Conservation (phyloP, 2,113 vertebrate species). For the Casuarius casuarius region DNA sequence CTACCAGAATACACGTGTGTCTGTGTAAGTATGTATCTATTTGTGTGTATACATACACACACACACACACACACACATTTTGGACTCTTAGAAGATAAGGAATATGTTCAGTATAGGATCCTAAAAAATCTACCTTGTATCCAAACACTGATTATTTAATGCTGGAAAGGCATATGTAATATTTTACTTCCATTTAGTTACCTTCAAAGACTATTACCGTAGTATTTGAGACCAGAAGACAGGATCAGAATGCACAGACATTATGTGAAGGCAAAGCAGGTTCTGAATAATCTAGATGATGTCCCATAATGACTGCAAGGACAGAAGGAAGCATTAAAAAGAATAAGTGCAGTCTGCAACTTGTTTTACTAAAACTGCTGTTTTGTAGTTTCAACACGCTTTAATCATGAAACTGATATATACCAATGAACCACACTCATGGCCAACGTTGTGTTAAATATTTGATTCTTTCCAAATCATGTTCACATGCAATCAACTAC, state of each 20-base stretch:
- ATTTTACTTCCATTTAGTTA: neutral
- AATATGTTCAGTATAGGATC: neutral
- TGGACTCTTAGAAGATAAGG: neutral
- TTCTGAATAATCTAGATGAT: constrained; percentile 32
- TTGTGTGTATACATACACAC: neutral
- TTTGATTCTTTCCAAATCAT: neutral
- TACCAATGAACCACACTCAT: neutral
- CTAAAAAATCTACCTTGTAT: neutral
- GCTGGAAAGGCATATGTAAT: neutral
- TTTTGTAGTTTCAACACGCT: neutral
- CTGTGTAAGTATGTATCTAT: neutral
- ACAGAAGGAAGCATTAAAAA: neutral
- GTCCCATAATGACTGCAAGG: constrained; percentile 16
- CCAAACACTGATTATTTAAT: neutral
- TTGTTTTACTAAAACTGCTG: neutral
- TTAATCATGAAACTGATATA: neutral
- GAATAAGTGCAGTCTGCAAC: neutral
- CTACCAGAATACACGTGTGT: neutral
- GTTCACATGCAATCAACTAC: neutral
- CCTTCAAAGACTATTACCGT: neutral
- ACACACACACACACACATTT: neutral
- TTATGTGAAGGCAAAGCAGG: neutral
- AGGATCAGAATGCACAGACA: neutral
- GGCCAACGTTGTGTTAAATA: neutral
- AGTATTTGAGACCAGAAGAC: neutral